phyloP scores from a whole-genome alignment of 2,888 invertebrate species.

The Tanypteryx hageni region DNA sequence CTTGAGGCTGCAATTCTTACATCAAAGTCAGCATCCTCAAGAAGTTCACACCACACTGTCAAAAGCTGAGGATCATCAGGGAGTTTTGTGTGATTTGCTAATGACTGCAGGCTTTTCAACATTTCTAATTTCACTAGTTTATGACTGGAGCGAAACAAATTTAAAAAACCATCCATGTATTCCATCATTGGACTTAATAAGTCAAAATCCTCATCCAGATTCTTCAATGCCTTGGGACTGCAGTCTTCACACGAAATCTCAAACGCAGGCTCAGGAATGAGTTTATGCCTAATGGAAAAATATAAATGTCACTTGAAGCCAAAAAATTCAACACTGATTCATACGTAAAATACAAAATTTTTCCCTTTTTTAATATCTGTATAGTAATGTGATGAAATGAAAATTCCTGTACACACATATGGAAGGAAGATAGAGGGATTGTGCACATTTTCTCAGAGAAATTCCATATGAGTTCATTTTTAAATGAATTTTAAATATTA shows the following conservation, averaged over 20 bases:
- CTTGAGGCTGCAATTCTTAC: constrained; percentile 70
- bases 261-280: background rate
- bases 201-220: background rate
- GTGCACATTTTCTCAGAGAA: no score
- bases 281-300: background rate
- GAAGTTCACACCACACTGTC: constrained; percentile 74
- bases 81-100: constrained; percentile 74
- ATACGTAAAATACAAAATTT: no score
- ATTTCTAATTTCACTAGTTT: constrained; percentile 72
- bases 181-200: background rate
- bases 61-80: constrained; percentile 74
- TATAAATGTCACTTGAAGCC: background rate
- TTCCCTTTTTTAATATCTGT: no score
- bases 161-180: background rate
- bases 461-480: no score
- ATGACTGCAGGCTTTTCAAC: constrained; percentile 73
- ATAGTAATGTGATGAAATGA: no score
- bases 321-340: no score
- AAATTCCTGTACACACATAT: no score
- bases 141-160: background rate
- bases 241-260: background rate
- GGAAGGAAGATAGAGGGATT: no score
- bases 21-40: constrained; percentile 72
- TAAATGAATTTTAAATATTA: no score
- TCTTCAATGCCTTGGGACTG: background rate